phyloP scores from a whole-genome alignment of 2,888 invertebrate genomes.

The Metellina segmentata region DNA sequence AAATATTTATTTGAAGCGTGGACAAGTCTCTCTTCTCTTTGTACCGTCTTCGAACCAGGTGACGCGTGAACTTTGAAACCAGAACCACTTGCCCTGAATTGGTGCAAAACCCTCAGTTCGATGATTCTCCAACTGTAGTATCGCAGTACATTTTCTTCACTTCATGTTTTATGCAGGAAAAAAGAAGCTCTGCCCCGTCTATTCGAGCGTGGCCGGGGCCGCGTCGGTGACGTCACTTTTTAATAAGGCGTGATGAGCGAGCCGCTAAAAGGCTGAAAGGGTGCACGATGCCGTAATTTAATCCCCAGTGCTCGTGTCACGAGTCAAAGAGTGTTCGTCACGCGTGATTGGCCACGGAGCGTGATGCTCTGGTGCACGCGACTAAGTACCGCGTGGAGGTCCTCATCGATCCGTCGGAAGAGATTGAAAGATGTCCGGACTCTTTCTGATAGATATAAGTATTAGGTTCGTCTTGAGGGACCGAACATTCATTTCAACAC shows the following conservation, averaged over 20 bases:
- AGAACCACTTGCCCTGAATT: too few relatives aligned
- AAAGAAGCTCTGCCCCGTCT: background rate
- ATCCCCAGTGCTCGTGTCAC: background rate
- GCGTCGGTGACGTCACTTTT: background rate
- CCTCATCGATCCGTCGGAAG: background rate
- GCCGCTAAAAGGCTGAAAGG: background rate
- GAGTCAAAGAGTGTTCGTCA: constrained; percentile 3
- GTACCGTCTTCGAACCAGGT: too few relatives aligned
- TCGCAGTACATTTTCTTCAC: too few relatives aligned
- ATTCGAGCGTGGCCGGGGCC: background rate
- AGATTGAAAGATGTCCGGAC: background rate
- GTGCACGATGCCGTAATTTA: background rate
- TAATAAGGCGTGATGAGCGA: background rate
- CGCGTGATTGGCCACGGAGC: background rate
- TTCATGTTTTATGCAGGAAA: too few relatives aligned
- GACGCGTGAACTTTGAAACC: too few relatives aligned
- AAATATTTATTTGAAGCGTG: too few relatives aligned
- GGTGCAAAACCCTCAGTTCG: too few relatives aligned
- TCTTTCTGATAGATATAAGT: too few relatives aligned
- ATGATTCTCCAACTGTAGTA: too few relatives aligned
- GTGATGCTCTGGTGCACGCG: background rate
- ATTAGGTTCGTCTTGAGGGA: too few relatives aligned
- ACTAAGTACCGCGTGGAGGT: background rate
- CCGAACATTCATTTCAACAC: too few relatives aligned
- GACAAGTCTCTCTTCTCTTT: too few relatives aligned